A percentile compares a stretch with the other conserved stretches of the same genome.
Evolutionary conservation across 2,113 vertebrate genomes (phyloP).

Genomic region (Blennius ocellaris): DNA sequence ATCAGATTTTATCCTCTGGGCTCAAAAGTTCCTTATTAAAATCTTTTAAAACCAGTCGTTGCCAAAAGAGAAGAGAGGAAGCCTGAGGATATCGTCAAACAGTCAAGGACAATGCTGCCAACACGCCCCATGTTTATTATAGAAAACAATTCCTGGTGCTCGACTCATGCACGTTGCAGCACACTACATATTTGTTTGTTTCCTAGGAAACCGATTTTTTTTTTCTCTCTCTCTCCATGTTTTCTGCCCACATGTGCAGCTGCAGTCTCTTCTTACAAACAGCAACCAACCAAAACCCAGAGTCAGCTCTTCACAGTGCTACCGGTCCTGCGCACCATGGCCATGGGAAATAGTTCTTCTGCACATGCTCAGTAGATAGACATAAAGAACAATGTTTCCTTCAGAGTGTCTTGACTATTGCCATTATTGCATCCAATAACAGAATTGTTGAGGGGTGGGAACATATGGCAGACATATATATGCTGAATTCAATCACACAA

Average conservation of each 20-base stretch:
- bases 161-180: conserved; percentile 23
- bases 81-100: not conserved
- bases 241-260: conserved; percentile 52
- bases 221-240: not conserved
- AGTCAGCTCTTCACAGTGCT: no score
- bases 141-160: conserved; percentile 5
- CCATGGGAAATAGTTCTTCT: no score
- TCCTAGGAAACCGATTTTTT: conserved; percentile 68
- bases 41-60: not conserved
- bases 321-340: no score
- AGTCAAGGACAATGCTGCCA: not conserved
- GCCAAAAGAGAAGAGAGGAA: not conserved
- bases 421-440: no score
- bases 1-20: not conserved
- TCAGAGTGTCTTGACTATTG: no score
- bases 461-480: no score
- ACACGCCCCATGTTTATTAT: not conserved
- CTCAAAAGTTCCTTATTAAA: not conserved
- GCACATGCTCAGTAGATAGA: no score
- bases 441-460: no score
- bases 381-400: no score
- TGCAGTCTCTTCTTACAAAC: no score
- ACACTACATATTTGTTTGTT: conserved; percentile 63
- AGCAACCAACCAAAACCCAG: no score
- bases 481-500: no score